Base-by-base conservation (phyloP, 2,888 invertebrate genomes). In the Cantharis nigra region DNA sequence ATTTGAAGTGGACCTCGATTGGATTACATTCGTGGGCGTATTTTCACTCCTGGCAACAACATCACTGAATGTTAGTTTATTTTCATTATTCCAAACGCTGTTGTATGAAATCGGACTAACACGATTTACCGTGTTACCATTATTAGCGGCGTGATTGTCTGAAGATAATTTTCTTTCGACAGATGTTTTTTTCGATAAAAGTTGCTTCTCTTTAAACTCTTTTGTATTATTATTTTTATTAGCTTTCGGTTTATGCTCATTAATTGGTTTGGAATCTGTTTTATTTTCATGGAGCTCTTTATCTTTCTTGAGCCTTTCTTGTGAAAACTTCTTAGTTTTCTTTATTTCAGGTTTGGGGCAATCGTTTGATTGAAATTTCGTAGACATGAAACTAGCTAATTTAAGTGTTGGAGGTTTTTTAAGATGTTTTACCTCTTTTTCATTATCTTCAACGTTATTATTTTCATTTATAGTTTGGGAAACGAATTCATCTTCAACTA, bases 401-500 rank as follows among this genome's bases (percentile, higher is more conserved):
- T 77, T 75, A 4, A 62, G 20, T 10, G 64, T 64, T 0, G 69
- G 76, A 16, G 78, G 77, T 71, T 77, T 76, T 79, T 79, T 64
- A 14, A 76, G 70, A 69, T 30, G 13, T 77, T 77, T 74, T 65
- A 71, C 13, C 65, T 79, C 78, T 65, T 69, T 73, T n/a, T 74
- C 72, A 28, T 26, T 71, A 23, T 80, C 92, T 76, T 93, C 93
- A 74, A 92, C 91, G 82, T 91, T 90, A 69, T 93, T 93, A 82
- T 93, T 92, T 84, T 93, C 93, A 67, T 10, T 67, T 3, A 93
- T 93, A 9, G 93, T 93, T 2, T 93, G 93, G 0, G 94, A 94
- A 9, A 93, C 93, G 2, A 92, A 92, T 83, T 94, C 94, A 84
- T 93, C 93, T 84, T 92, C 92, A 64, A 89, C 90, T 80, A 71